phyloP scores from a whole-genome alignment of 2,113 vertebrate genomes.

The Hyperopisus bebe region DNA sequence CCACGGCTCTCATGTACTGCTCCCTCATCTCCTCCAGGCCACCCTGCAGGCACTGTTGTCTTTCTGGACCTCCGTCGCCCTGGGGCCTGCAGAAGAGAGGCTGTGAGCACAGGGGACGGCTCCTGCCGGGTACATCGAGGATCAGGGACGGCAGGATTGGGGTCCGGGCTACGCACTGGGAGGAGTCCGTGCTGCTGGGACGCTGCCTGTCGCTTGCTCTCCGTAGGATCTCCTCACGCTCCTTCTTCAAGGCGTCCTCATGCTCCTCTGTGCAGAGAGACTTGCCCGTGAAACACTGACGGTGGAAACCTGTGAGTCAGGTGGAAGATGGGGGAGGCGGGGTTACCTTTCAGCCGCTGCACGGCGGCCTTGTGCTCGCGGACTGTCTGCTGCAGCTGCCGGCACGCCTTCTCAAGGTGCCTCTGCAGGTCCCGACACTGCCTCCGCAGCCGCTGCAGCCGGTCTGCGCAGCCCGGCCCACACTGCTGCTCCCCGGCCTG shows the following conservation, averaged over 20 bases:
- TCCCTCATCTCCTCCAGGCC: slow-evolving; percentile 84
- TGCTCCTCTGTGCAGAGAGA: slow-evolving; percentile 50
- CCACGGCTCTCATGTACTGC: slow-evolving; percentile 80
- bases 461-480: slow-evolving; percentile 55
- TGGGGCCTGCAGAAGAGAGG: slow-evolving; percentile 25
- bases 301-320: not conserved
- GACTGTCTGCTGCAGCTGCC: slow-evolving; percentile 71
- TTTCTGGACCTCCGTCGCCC: slow-evolving; percentile 48
- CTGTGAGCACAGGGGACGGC: not conserved
- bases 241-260: slow-evolving; percentile 41
- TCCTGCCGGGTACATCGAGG: not conserved
- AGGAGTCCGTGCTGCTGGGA: slow-evolving; percentile 26
- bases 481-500: slow-evolving; percentile 45
- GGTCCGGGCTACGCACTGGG: slow-evolving; percentile 40
- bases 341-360: slow-evolving; percentile 63
- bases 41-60: slow-evolving; percentile 51
- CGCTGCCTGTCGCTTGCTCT: slow-evolving; percentile 43
- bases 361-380: slow-evolving; percentile 59
- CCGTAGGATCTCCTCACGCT: slow-evolving; percentile 43
- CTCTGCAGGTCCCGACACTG: slow-evolving; percentile 71
- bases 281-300: not conserved
- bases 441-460: slow-evolving; percentile 62
- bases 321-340: too few relatives aligned
- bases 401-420: slow-evolving; percentile 69
- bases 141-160: not conserved